phyloP scores from a whole-genome alignment of 2,888 invertebrate species.

The Lasioglossum villosulum region DNA sequence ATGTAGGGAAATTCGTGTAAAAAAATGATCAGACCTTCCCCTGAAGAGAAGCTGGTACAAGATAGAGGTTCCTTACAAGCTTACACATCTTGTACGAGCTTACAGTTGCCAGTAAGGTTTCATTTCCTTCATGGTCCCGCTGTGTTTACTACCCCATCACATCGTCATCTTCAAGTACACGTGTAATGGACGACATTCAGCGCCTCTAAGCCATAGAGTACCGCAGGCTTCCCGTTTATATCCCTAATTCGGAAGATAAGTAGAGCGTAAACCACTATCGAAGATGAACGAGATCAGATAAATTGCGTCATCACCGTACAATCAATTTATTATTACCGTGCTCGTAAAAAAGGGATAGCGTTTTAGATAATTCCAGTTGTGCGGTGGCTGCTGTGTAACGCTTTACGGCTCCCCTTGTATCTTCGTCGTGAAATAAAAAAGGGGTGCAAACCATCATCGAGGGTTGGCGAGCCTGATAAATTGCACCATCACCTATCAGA shows the following conservation, averaged over 20 bases:
- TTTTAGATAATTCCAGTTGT: not conserved
- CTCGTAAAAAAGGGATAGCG: constrained; percentile 5
- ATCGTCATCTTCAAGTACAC: constrained; percentile 3
- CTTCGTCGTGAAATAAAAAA: constrained; percentile 5
- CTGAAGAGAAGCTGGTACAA: not conserved
- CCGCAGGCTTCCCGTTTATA: not conserved
- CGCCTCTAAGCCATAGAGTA: not conserved
- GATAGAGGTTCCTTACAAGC: not conserved
- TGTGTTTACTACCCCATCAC: not conserved
- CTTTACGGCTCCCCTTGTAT: not conserved
- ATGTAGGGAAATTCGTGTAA: too few relatives aligned
- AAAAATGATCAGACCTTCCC: not conserved
- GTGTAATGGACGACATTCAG: not conserved
- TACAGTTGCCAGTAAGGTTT: constrained; percentile 1
- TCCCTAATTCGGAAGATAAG: not conserved
- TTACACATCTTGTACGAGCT: not conserved
- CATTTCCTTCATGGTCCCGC: not conserved
- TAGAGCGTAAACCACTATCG: not conserved
- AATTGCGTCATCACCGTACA: not conserved
- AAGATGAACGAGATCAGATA: not conserved
- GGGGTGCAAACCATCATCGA: constrained; percentile 6
- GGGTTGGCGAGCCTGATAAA: constrained; percentile 7
- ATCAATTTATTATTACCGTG: not conserved
- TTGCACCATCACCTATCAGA: not conserved
- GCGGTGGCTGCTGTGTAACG: not conserved